Conservation (phyloP, 2,888 invertebrate species). For the Metallyticus violacea region DNA sequence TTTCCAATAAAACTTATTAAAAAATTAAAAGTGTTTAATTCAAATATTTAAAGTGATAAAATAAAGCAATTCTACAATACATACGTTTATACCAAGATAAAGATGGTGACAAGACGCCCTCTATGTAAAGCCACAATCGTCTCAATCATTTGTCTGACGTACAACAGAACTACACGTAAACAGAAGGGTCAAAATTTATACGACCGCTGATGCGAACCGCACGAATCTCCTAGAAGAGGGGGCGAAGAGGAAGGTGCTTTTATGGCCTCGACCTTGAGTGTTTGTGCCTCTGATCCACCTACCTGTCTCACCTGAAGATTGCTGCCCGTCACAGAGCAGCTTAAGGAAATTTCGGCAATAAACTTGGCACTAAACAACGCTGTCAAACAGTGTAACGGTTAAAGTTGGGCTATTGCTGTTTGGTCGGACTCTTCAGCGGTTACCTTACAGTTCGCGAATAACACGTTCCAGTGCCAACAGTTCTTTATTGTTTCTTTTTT, state of each 20-base stretch:
- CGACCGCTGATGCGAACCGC: neutral
- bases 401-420: neutral
- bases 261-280: neutral
- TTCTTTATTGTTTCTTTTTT: too few species aligned
- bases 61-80: too few species aligned
- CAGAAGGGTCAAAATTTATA: neutral
- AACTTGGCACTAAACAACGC: neutral
- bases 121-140: too few species aligned
- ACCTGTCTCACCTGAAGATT: neutral
- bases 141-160: too few species aligned
- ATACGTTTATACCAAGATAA: too few species aligned
- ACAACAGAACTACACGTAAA: neutral
- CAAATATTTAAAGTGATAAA: too few species aligned
- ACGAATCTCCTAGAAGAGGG: neutral
- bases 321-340: neutral
- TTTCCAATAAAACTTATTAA: too few species aligned
- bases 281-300: neutral
- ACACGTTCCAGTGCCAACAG: too few species aligned
- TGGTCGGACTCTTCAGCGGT: neutral
- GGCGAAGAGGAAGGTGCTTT: neutral
- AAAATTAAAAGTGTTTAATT: too few species aligned
- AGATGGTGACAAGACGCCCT: too few species aligned
- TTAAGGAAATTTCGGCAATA: neutral
- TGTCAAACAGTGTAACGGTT: neutral
- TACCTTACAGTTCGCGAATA: too few species aligned